Evolutionary conservation across 2,113 vertebrate species (phyloP), one percentile per base, ranked within the genome.

Genomic region (Trochalopteron elliotii): DNA sequence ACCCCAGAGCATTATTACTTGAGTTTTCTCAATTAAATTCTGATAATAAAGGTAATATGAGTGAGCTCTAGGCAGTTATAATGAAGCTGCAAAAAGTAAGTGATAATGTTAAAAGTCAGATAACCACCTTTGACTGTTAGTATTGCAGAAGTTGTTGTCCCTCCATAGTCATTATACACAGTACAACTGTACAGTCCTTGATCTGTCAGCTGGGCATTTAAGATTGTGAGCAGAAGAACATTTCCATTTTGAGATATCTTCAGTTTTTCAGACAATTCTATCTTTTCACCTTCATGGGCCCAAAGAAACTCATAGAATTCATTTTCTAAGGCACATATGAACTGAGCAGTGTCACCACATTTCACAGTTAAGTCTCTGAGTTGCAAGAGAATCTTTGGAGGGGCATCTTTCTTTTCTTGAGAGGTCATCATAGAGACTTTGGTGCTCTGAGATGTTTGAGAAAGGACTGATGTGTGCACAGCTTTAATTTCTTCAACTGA

Each of bases 61-160:
- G 45, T 57, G 81, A 95, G 68, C 25, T 14, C 28, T 78, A 74
- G 15, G 68, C 53, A 81, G 64, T 81, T 65, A 86, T 55, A 91
- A 96, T 86, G 81, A 92, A 96, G 83, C 83, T 77, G 72, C 96
- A 97, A 98, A 93, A 96, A 76, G 45, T 87, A 94, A 97, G 64
- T 91, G 56, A 77, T 57, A 97, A 98, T 96, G 97, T 97, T 97
- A 98, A 97, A 98, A 96, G 95, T 95, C 95, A 97, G 88, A 98
- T 98, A 98, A 98, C 97, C 98, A 98, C 98, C 98, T 99, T 99
- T 98, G 87, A 99, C 94, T 35, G 97, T 99, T 97, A 99, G 98
- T 94, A 97, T 96, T 80, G 98, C 99, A 61, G 98, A 97, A 21
- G 97, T 98, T 94, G 97, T 98, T 97, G 97, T 98, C 83, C 98